Conservation (phyloP, 2,888 invertebrate genomes). For the Opisthograptis luteolata region DNA sequence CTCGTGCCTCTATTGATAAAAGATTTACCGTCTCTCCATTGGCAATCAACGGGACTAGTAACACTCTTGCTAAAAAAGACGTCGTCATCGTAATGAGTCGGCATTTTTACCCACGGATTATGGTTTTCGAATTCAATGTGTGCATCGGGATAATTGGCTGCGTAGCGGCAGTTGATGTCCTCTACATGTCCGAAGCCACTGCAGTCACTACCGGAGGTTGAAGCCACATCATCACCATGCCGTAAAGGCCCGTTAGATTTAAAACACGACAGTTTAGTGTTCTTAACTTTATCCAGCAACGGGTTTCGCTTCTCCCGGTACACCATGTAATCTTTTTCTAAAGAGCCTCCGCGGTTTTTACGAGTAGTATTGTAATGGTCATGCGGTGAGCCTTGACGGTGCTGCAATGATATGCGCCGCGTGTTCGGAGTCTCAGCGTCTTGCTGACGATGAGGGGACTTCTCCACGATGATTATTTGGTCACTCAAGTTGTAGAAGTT, state of each 20-base stretch:
- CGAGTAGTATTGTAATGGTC: constrained; percentile 79
- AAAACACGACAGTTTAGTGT: constrained; percentile 88
- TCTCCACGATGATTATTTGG: constrained; percentile 85
- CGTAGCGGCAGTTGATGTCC: constrained; percentile 68
- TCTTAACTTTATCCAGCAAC: constrained; percentile 88
- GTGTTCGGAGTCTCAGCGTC: constrained; percentile 66
- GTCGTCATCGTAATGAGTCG: constrained; percentile 75
- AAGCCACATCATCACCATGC: constrained; percentile 76
- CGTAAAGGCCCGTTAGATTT: constrained; percentile 82
- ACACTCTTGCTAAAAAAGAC: constrained; percentile 73
- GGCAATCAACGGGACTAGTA: constrained; percentile 65
- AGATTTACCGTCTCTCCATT: constrained; percentile 72
- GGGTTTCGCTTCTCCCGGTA: constrained; percentile 88
- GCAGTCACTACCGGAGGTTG: constrained; percentile 81
- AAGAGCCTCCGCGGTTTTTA: constrained; percentile 76
- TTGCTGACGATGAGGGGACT: constrained; percentile 79
- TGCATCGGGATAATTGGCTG: constrained; percentile 63
- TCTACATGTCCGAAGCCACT: constrained; percentile 80
- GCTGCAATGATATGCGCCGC: constrained; percentile 76
- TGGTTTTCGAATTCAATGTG: constrained; percentile 79
- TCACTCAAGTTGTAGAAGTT: constrained; percentile 88
- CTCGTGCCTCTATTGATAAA: constrained; percentile 71
- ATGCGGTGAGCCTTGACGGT: constrained; percentile 69
- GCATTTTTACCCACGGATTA: constrained; percentile 79
- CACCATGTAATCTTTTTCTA: constrained; percentile 84